Base-by-base conservation (phyloP, 1,140 invertebrate genomes). In the Aporrectodea caliginosa region DNA sequence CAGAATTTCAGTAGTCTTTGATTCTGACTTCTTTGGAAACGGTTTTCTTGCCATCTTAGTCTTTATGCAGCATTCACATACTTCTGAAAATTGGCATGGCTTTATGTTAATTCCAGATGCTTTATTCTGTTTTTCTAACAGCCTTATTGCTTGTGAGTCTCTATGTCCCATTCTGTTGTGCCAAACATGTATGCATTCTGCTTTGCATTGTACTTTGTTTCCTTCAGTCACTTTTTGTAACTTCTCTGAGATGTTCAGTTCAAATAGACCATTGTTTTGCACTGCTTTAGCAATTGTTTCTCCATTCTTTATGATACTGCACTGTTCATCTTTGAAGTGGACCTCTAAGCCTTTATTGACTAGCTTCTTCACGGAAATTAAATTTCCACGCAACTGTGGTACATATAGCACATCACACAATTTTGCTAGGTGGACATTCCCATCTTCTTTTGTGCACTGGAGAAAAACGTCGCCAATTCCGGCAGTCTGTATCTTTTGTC, bases 1-100 rank as follows among this genome's bases (percentile, higher is more conserved):
- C 81, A 73, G 30, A 85, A 85, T 33, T 84, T 83, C 32, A 0
- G 75, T 75, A 35, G 78, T 58, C 75, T 80, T 79, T 70, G 77
- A 78, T 2, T 80, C 22, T 31, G 79, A 70, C 34, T 77, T 58
- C 27, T 2, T 58, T 73, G 75, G 73, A 35, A 78, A 82, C 14
- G 81, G 71, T 34, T 58, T 75, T 43, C 77, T 75, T 14, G 69
- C 16, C 69, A 77, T 35, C 71, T 84, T 84, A 31, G 77, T 79
- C 16, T 76, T 30, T 33, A 78, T 58, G 33, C 82, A 84, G n/a
- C 35, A 33, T 58, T 77, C 70, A 68, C 81, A 80, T 2, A 72
- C 32, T 80, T 29, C 27, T 22, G 16, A 33, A 1, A 34, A 35
- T 75, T 35, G 1, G 31, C 74, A 43, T 79, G 70, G 70, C 22